Percentiles rank a stretch among this genome's conserved stretches.
Conservation (phyloP, 2,888 invertebrate species). For the Pharmacophagus antenor region DNA sequence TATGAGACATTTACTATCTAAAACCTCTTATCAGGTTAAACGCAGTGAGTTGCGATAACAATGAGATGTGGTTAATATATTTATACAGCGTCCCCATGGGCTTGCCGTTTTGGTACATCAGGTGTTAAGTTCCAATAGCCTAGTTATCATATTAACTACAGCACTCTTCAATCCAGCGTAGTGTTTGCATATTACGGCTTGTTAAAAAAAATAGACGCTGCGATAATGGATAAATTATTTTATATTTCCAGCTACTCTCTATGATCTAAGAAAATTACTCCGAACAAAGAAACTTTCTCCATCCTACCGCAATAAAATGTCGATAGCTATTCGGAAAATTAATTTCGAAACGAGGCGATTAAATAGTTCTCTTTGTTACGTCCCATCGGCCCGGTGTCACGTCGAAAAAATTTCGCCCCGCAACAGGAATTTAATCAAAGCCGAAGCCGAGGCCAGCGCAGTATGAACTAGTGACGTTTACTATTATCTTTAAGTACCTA, state of each 20-base stretch:
- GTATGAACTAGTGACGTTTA: neutral
- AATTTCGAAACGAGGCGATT: slow-evolving; percentile 29
- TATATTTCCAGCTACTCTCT: neutral
- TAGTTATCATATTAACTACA: no score
- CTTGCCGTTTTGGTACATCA: no score
- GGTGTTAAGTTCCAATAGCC: no score
- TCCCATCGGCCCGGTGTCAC: slow-evolving; percentile 33
- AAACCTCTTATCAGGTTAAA: no score
- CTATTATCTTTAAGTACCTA: slow-evolving; percentile 19
- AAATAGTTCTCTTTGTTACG: slow-evolving; percentile 30
- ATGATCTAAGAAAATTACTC: slow-evolving; percentile 10
- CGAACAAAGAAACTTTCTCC: slow-evolving; percentile 10
- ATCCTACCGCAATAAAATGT: slow-evolving; percentile 19
- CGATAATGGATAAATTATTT: neutral
- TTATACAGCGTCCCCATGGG: no score
- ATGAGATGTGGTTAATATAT: no score
- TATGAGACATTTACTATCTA: no score
- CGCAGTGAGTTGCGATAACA: no score
- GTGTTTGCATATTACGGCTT: no score
- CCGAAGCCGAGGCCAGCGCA: slow-evolving; percentile 17
- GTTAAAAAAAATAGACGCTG: no score
- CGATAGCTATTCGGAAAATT: slow-evolving; percentile 27
- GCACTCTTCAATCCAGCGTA: no score
- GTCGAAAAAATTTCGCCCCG: slow-evolving; percentile 42
- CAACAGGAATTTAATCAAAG: slow-evolving; percentile 56